Percentiles rank a stretch among this genome's conserved stretches.
These are phyloP conservation scores for Siphamia tubifer DNA, from an alignment of 2,113 vertebrate species.

Conservation along the genomic window DNA sequence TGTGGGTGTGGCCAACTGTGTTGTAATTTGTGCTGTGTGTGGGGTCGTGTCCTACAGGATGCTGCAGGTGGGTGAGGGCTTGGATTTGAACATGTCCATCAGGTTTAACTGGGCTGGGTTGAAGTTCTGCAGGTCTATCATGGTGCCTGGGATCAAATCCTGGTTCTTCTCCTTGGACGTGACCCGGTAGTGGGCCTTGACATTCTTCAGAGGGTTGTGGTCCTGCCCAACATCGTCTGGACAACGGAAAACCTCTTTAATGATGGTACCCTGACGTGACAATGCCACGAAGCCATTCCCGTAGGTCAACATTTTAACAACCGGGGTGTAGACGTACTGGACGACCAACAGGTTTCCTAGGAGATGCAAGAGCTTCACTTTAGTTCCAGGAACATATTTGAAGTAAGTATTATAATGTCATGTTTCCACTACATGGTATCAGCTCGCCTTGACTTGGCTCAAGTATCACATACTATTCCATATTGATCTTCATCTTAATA, in stretches of 20 bases:
- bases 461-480: no score
- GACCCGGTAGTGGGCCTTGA: constrained; percentile 69
- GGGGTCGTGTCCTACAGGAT: constrained; percentile 51
- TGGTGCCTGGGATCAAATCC: neutral
- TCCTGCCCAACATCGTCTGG: constrained; percentile 33
- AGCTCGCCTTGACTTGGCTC: no score
- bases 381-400: no score
- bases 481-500: no score
- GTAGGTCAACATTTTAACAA: constrained; percentile 72
- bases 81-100: constrained; percentile 44
- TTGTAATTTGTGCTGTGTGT: no score
- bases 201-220: constrained; percentile 75
- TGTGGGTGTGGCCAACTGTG: neutral
- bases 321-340: constrained; percentile 75
- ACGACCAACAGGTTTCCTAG: constrained; percentile 79
- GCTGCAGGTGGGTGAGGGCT: constrained; percentile 66
- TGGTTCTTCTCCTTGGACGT: constrained; percentile 58
- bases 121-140: constrained; percentile 25
- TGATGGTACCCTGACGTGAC: constrained; percentile 64
- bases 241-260: constrained; percentile 77
- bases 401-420: no score
- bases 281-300: constrained; percentile 78
- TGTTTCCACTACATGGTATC: no score
- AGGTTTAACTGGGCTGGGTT: constrained; percentile 69
- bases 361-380: neutral